Conservation (phyloP, 2,797 vertebrate genomes). For the Tokudaia tokunoshimensis region DNA sequence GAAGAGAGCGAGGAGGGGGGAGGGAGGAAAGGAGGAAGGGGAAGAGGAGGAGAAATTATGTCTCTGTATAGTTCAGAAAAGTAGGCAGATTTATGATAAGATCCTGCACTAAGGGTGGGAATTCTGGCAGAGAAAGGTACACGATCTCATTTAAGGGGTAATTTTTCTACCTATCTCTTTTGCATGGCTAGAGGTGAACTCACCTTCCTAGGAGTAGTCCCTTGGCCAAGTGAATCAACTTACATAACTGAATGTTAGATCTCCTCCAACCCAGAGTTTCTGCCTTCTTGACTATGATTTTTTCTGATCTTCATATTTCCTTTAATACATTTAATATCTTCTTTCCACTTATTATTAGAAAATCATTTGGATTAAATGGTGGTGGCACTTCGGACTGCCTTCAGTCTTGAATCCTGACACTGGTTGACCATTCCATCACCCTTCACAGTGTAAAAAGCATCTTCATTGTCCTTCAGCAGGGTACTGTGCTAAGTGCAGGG, state of each 20-base stretch:
- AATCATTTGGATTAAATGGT: neutral
- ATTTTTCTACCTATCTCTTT: neutral
- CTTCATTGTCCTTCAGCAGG: neutral
- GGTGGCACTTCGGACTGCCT: neutral
- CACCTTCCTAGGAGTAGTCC: neutral
- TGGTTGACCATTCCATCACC: neutral
- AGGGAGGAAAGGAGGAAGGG: too few species aligned
- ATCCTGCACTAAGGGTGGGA: neutral
- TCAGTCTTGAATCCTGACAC: neutral
- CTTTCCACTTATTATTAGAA: constrained; percentile 8
- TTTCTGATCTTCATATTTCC: neutral
- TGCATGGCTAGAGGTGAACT: neutral
- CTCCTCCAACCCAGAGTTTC: neutral
- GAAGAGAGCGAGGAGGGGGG: too few species aligned
- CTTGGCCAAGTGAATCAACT: neutral
- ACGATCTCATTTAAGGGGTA: neutral
- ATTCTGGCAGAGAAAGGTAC: too few species aligned
- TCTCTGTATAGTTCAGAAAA: neutral
- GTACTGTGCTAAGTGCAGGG: neutral
- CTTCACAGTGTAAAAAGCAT: neutral
- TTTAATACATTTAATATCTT: neutral
- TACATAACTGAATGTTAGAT: too few species aligned
- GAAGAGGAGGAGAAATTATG: neutral
- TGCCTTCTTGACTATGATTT: neutral
- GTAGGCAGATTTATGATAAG: neutral